Percentiles rank a stretch among this genome's conserved stretches.
Evolutionary conservation across 2,888 invertebrate species (phyloP).

Genomic region (Melikaiella ostensackeni): DNA sequence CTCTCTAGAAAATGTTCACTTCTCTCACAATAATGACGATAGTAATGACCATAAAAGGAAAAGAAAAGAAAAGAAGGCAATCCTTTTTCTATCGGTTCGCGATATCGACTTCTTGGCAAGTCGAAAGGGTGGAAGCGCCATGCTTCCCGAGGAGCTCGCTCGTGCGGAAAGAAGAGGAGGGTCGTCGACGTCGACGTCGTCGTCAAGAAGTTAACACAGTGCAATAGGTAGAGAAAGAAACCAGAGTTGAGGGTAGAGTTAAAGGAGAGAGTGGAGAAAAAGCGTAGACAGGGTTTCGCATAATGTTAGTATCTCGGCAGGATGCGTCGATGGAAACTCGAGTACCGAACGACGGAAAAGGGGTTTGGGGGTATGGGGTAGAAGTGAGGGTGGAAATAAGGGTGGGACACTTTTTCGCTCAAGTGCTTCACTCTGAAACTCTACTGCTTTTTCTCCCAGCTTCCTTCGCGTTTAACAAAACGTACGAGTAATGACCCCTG

Average conservation of each 20-base stretch:
- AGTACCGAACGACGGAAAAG: conserved; percentile 16
- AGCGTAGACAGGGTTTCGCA: conserved; percentile 11
- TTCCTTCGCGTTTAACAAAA: neutral
- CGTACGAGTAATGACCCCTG: neutral
- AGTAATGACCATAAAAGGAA: conserved; percentile 18
- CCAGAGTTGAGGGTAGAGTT: neutral
- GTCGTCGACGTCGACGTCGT: conserved; percentile 32
- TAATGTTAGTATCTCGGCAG: conserved; percentile 21
- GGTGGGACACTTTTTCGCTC: conserved; percentile 41
- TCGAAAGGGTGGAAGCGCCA: conserved; percentile 31
- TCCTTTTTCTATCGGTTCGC: neutral
- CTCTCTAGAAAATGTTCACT: neutral
- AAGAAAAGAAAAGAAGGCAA: conserved; percentile 21
- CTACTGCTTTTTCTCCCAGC: neutral
- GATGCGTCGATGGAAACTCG: conserved; percentile 45
- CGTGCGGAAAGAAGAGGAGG: conserved; percentile 33
- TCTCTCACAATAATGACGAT: conserved; percentile 8
- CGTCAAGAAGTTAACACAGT: conserved; percentile 38
- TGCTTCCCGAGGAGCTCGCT: conserved; percentile 16
- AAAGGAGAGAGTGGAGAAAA: neutral
- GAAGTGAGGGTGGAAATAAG: neutral
- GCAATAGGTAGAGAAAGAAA: conserved; percentile 25
- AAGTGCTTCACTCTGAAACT: conserved; percentile 12
- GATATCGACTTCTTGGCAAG: conserved; percentile 29
- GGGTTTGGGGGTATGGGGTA: neutral